Percentiles rank a stretch among this genome's conserved stretches.
phyloP scores from a whole-genome alignment of 2,797 vertebrate species.

The Ptychadena robeensis region DNA sequence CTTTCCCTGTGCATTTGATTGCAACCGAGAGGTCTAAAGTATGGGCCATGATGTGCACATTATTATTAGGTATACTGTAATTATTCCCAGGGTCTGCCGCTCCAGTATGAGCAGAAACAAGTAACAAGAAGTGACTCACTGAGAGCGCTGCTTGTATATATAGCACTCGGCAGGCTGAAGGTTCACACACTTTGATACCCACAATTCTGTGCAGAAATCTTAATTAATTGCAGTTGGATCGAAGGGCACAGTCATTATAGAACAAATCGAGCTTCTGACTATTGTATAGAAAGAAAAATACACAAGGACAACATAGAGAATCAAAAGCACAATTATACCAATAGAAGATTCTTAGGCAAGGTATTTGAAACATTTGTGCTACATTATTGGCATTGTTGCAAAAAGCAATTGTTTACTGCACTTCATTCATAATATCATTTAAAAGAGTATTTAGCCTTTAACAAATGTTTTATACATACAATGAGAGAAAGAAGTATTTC shows the following conservation, averaged over 20 bases:
- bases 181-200: background rate
- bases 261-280: background rate
- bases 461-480: too few species aligned
- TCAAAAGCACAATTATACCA: background rate
- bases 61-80: conserved; percentile 19
- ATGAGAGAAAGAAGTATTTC: too few species aligned
- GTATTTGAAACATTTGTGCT: too few species aligned
- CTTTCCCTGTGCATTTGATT: conserved; percentile 45
- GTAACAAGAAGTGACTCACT: conserved; percentile 36
- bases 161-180: background rate
- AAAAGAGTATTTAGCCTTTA: too few species aligned
- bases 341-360: background rate
- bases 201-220: conserved; percentile 13
- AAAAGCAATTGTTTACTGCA: background rate
- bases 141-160: background rate
- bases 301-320: background rate
- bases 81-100: conserved; percentile 3
- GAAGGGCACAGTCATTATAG: background rate
- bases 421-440: too few species aligned
- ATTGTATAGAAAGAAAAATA: background rate
- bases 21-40: background rate
- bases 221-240: conserved; percentile 9
- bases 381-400: background rate
- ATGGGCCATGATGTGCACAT: conserved; percentile 12
- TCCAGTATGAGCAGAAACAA: conserved; percentile 9